These are phyloP conservation scores for Petaurus breviceps DNA, from an alignment of 2,113 vertebrate species.

Conservation along the genomic window DNA sequence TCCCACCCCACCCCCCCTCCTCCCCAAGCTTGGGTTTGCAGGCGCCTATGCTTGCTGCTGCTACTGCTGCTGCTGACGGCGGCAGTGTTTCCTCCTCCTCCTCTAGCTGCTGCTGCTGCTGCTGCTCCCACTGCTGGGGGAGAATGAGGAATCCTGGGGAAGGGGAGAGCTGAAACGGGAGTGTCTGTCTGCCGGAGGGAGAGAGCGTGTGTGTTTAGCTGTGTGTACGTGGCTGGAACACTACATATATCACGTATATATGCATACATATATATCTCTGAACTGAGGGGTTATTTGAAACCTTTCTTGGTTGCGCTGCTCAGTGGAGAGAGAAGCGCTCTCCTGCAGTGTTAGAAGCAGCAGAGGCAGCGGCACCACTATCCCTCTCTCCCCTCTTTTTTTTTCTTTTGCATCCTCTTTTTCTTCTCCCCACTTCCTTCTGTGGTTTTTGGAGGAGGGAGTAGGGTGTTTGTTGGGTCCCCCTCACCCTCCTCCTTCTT, in stretches of 20 bases:
- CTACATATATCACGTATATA: conserved; percentile 56
- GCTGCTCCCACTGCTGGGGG: conserved; percentile 20
- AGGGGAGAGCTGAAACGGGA: conserved; percentile 71
- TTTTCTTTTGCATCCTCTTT: background rate
- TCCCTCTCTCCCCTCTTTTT: background rate
- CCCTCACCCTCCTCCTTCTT: background rate
- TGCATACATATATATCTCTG: conserved; percentile 15
- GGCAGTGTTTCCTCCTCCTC: conserved; percentile 55
- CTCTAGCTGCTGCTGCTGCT: background rate
- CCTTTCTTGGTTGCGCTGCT: conserved; percentile 69
- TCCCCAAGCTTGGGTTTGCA: background rate
- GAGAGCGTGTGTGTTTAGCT: conserved; percentile 1
- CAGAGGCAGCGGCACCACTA: conserved; percentile 54
- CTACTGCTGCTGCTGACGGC: conserved; percentile 42
- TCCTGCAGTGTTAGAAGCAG: conserved; percentile 75
- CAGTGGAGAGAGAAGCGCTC: conserved; percentile 72
- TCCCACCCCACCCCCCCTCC: background rate
- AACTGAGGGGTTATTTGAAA: conserved; percentile 65
- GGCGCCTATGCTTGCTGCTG: background rate
- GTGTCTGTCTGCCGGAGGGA: conserved; percentile 22
- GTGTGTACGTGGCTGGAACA: conserved; percentile 59
- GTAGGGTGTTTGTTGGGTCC: conserved; percentile 61
- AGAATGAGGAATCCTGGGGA: conserved; percentile 61
- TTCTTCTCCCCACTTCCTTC: conserved; percentile 44
- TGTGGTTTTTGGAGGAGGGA: conserved; percentile 55